Evolutionary conservation across 2,888 invertebrate species (phyloP).

Genomic region (Cordilura impudica): DNA sequence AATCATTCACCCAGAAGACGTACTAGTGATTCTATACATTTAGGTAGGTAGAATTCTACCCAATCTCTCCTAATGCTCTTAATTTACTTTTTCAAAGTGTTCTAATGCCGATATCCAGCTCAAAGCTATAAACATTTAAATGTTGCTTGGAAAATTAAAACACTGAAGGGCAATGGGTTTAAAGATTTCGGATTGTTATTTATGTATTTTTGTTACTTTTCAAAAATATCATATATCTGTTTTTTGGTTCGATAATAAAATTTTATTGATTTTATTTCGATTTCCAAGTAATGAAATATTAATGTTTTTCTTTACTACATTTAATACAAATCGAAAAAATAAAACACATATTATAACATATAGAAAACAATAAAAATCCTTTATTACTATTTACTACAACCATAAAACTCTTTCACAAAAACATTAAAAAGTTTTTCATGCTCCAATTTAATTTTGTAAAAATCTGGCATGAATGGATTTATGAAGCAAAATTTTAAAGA

Average conservation of each 20-base stretch:
- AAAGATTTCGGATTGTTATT: too few species aligned
- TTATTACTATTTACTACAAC: neutral
- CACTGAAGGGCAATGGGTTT: too few species aligned
- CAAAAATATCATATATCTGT: neutral
- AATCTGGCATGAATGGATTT: conserved; percentile 5
- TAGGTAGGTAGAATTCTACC: too few species aligned
- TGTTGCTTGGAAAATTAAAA: too few species aligned
- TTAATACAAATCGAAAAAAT: neutral
- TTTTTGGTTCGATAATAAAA: neutral
- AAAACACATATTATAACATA: neutral
- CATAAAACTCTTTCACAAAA: neutral
- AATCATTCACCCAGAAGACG: too few species aligned
- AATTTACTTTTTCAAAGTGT: too few species aligned
- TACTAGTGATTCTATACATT: too few species aligned
- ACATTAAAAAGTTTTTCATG: neutral
- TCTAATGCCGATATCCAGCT: too few species aligned
- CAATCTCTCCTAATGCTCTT: too few species aligned
- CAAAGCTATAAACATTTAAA: too few species aligned
- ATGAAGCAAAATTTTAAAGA: neutral
- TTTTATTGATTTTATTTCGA: neutral
- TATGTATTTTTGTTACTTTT: too few species aligned
- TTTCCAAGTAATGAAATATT: neutral
- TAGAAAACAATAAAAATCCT: neutral
- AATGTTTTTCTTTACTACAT: neutral
- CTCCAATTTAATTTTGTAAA: neutral